Percentiles rank a stretch among this genome's conserved stretches.
Evolutionary conservation across 64 coral and sea anemone species (phyloP).

Genomic region (Dendronephthya gigantea): DNA sequence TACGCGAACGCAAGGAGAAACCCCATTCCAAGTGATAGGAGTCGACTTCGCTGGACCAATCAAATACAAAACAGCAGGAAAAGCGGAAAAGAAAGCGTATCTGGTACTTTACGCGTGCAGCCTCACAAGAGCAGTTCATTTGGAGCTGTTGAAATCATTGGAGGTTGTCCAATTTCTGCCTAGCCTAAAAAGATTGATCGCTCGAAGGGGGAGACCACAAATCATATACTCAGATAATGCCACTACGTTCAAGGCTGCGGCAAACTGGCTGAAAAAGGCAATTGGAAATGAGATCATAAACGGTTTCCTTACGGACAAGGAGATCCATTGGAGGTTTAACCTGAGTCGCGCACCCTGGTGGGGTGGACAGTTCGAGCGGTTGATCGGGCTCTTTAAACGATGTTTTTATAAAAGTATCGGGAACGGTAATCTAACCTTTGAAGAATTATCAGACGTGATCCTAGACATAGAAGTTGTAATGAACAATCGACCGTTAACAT

Average conservation of each 20-base stretch:
- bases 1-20: neutral
- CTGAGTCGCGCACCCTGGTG: slow-evolving; percentile 13
- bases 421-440: neutral
- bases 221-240: neutral
- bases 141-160: slow-evolving; percentile 25
- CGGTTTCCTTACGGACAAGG: neutral
- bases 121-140: slow-evolving; percentile 19
- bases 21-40: slow-evolving; percentile 20
- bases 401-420: slow-evolving; percentile 30
- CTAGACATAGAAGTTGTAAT: neutral
- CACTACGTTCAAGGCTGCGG: neutral
- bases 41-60: slow-evolving; percentile 30
- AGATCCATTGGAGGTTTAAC: slow-evolving; percentile 28
- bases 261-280: neutral
- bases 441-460: neutral
- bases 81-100: slow-evolving; percentile 25
- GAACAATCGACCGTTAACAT: neutral
- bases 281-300: neutral
- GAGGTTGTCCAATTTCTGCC: slow-evolving; percentile 20
- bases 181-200: slow-evolving; percentile 12
- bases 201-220: neutral
- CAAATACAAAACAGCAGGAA: neutral
- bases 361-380: slow-evolving; percentile 23
- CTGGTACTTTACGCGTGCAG: slow-evolving; percentile 38
- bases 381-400: slow-evolving; percentile 9